Base-by-base conservation (phyloP, 2,797 vertebrate genomes). In the Hapalemur alaotrensis region DNA sequence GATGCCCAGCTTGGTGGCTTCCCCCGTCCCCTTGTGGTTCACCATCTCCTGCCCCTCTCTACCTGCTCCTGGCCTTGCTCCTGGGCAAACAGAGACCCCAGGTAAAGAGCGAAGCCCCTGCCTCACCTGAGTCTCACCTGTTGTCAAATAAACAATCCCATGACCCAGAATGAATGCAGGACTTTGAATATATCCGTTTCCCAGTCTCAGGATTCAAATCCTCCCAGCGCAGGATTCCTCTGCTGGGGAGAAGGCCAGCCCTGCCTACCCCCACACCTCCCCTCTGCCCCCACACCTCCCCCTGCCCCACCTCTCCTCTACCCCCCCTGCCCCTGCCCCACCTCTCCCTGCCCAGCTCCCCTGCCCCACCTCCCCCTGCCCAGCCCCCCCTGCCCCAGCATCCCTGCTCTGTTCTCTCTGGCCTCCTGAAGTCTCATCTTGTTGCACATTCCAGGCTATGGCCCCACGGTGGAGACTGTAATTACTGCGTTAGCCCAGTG, bases 401-500 rank as follows among this genome's bases (percentile, higher is more conserved):
- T 76, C 57, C 4, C 35, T 30, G 3, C 78, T 30, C 14, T 30
- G 78, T 41, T 43, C 54, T 35, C 25, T 4, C 65, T 23, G 35
- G 78, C 78, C 50, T 67, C 52, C n/a, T 1, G 17, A 38, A 73
- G 75, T 23, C 79, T 76, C 30, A 4, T 14, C 46, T 20, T 41
- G 32, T 1, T 2, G 17, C 63, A 90, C 70, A 14, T 69, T 82
- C 0, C 50, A 30, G 82, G 87, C 97, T 93, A 86, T 78, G 94
- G 97, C 97, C 97, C 96, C 88, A 92, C 89, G 30, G 89, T 65
- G 93, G 93, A 88, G 95, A 91, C 70, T 79, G 7, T 88, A 97
- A 98, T 98, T 82, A 14, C 96, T 80, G 93, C 20, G 75, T 98
- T 97, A 95, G 98, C 96, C 93, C 97, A 59, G 96, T 93, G 98